phyloP scores from a whole-genome alignment of 2,113 vertebrate genomes.

The Psilopogon haemacephalus region DNA sequence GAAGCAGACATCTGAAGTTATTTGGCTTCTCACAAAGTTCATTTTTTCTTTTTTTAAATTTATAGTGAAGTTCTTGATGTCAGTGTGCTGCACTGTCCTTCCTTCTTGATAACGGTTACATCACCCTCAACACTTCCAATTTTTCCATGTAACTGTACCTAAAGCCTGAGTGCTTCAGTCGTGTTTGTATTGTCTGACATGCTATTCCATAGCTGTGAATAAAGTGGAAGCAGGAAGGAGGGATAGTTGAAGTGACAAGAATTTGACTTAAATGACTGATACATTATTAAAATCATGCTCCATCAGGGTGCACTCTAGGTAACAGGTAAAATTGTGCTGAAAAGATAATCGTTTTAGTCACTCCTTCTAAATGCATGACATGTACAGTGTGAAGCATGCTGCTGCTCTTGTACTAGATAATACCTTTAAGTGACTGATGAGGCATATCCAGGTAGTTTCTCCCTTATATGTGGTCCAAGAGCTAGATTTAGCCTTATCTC shows the following conservation, averaged over 20 bases:
- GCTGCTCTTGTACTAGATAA: background rate
- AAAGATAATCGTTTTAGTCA: background rate
- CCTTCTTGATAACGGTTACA: background rate
- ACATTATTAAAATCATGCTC: background rate
- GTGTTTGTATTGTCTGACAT: background rate
- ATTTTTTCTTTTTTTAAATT: background rate
- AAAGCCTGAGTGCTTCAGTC: background rate
- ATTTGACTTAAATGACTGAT: background rate
- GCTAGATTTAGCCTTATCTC: background rate
- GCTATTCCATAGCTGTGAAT: background rate
- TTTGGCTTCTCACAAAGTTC: background rate
- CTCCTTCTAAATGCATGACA: background rate
- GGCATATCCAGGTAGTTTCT: background rate
- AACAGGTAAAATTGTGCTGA: background rate
- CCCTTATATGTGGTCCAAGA: background rate
- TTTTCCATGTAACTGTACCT: background rate
- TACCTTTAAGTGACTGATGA: background rate
- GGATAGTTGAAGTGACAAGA: background rate
- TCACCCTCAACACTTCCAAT: background rate
- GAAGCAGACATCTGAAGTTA: background rate
- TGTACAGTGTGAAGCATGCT: background rate
- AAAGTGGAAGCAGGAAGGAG: background rate
- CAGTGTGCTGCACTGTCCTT: background rate
- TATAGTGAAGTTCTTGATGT: background rate
- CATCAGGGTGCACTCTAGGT: background rate